Conservation (phyloP, 2,797 vertebrate species). For the Rhincodon typus region DNA sequence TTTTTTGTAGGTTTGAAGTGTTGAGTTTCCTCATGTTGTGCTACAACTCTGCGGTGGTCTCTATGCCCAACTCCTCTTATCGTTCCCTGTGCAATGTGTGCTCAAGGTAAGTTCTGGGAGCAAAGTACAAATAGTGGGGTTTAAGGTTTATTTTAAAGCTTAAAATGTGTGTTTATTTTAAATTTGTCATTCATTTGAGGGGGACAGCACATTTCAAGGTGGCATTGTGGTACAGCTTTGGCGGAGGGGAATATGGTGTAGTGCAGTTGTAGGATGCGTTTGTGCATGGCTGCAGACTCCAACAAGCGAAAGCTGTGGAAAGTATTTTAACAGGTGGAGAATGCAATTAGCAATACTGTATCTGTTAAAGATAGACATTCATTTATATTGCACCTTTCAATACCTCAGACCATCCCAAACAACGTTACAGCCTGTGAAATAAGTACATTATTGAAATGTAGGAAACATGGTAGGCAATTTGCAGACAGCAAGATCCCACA, state of each 20-base stretch:
- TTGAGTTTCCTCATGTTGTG: slow-evolving; percentile 96
- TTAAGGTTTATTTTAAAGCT: background rate
- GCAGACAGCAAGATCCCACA: background rate
- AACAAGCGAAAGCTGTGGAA: background rate
- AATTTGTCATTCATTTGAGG: background rate
- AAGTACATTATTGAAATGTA: too few species aligned
- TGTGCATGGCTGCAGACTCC: too few species aligned
- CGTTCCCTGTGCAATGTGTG: slow-evolving; percentile 91
- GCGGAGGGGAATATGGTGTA: background rate
- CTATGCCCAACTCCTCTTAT: slow-evolving; percentile 91
- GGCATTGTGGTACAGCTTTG: background rate
- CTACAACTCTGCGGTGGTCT: slow-evolving; percentile 94
- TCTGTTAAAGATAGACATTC: background rate
- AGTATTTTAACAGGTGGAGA: background rate
- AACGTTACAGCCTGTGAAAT: background rate
- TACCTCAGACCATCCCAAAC: background rate
- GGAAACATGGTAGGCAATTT: too few species aligned
- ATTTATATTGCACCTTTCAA: background rate
- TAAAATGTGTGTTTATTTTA: background rate
- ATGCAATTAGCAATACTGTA: background rate
- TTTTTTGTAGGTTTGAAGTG: slow-evolving; percentile 78
- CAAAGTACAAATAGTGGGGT: background rate
- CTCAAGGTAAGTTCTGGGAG: slow-evolving; percentile 71
- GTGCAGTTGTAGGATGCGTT: background rate
- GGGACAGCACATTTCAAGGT: background rate